A percentile compares a stretch with the other conserved stretches of the same genome.
Conservation (phyloP, 2,113 vertebrate species). For the Saccopteryx leptura region DNA sequence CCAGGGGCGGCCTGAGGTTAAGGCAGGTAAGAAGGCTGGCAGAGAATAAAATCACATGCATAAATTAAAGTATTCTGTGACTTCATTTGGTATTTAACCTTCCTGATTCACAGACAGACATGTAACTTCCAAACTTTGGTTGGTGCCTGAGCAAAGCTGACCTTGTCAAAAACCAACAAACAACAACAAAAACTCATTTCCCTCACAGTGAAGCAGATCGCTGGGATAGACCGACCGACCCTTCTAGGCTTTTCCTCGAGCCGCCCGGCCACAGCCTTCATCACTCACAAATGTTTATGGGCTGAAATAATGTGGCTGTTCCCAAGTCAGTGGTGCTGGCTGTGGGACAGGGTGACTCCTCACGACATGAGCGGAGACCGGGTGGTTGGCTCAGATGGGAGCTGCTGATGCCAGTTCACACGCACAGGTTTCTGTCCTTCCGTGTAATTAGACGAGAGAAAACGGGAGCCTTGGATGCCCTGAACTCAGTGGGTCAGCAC, state of each 20-base stretch:
- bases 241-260: neutral
- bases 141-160: neutral
- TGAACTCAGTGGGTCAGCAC: neutral
- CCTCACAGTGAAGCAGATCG: neutral
- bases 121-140: neutral
- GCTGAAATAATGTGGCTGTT: neutral
- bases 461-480: neutral
- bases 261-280: neutral
- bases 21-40: neutral
- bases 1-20: neutral
- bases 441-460: neutral
- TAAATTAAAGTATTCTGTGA: neutral
- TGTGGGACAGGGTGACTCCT: neutral
- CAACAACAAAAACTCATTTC: neutral
- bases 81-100: neutral
- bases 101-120: neutral
- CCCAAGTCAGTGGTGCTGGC: neutral
- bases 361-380: neutral
- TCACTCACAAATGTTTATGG: neutral
- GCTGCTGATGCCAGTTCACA: no score
- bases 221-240: neutral
- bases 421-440: neutral
- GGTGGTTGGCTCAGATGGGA: neutral
- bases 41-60: neutral
- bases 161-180: neutral